These are phyloP conservation scores for Agrypnus murinus DNA, from an alignment of 2,888 invertebrate species.

Conservation along the genomic window DNA sequence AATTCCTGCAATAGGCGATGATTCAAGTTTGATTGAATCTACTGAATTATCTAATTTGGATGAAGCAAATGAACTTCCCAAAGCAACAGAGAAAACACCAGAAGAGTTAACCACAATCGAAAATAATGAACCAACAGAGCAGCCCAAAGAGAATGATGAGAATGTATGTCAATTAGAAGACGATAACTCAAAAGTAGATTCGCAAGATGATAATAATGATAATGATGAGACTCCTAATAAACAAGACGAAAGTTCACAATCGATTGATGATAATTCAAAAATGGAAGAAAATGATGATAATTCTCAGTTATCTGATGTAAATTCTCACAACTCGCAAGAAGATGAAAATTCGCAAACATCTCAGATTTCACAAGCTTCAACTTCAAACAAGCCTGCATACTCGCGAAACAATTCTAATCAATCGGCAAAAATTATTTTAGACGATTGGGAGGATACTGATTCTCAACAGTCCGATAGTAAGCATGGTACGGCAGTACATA, in stretches of 20 bases:
- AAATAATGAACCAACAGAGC: background rate
- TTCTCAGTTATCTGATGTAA: background rate
- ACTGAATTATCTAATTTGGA: background rate
- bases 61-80: background rate
- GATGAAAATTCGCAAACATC: conserved; percentile 61
- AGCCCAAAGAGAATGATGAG: background rate
- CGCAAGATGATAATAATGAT: conserved; percentile 1
- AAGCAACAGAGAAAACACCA: background rate
- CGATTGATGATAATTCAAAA: background rate
- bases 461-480: conserved; percentile 67
- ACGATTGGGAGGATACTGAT: conserved; percentile 71
- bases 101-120: background rate
- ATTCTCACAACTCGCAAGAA: conserved; percentile 51
- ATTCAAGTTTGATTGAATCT: background rate
- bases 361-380: conserved; percentile 52
- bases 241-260: background rate
- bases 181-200: conserved; percentile 15
- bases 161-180: conserved; percentile 29
- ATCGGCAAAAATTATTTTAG: conserved; percentile 65
- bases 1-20: background rate
- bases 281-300: conserved; percentile 13
- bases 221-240: conserved; percentile 4
- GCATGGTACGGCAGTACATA: conserved; percentile 66
- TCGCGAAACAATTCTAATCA: conserved; percentile 33
- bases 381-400: conserved; percentile 5